Evolutionary conservation across 2,888 invertebrate species (phyloP), one percentile per base, ranked within the genome.

Genomic region (Acrocyrtus sp.): DNA sequence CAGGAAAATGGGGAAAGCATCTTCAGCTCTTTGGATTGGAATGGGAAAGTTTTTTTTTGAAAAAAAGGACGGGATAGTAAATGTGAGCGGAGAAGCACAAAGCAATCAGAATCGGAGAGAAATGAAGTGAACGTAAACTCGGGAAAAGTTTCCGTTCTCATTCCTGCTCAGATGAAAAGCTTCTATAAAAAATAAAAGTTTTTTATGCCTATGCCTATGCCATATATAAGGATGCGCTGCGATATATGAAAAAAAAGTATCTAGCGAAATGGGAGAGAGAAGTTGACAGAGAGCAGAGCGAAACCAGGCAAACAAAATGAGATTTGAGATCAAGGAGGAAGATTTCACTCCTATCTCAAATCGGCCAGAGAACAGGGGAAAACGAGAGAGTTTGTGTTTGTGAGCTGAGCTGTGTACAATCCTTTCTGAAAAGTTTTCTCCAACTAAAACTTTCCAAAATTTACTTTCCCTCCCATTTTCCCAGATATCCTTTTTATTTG

Each of bases 41-140:
- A 63, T 41, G 53, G 43, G 53, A 63, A 63, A 63, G 34, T 63
- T 63, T 62, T 63, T n/a, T 43, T 53, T 29, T 39, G n/a, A 24
- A 22, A 24, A 34, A 50, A 12, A 24, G 58, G 56, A 12, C 12
- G 41, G 22, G 12, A 29, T 19, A 2, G 1, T 8, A 41, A n/a
- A 29, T 17, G n/a, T 29, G 19, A 39, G 12, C 39, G 41, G 21
- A 61, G 61, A 45, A 45, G 24, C 22, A 15, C 22, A n/a, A 19
- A 39, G 12, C n/a, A 34, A 34, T 34, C 34, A 34, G 34, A 34
- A 34, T 34, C 34, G 34, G 34, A 34, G 34, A 12, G 34, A 34
- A 34, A 5, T 34, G 6, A 34, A 34, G 34, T 34, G 34, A 34
- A 34, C 34, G 34, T 34, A 34, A 47, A 50, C 21, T 10, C 50